These are phyloP conservation scores for Hyposoter didymator DNA, from an alignment of 2,888 invertebrate genomes.

Conservation along the genomic window DNA sequence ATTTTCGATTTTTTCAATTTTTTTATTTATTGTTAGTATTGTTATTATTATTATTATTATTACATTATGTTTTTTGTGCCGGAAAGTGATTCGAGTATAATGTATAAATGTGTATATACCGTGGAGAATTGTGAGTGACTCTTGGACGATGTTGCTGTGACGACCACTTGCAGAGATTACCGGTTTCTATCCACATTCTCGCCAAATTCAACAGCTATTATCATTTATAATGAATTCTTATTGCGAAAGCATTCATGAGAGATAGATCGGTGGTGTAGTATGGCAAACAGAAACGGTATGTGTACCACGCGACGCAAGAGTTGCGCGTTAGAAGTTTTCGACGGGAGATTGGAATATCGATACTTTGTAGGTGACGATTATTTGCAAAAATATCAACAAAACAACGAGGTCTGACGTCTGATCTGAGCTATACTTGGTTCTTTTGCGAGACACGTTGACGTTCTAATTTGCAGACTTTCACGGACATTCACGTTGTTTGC, in stretches of 20 bases:
- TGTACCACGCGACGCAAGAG: constrained; percentile 40
- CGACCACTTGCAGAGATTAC: constrained; percentile 62
- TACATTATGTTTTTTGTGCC: too few species aligned
- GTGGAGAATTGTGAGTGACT: constrained; percentile 39
- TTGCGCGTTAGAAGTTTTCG: constrained; percentile 56
- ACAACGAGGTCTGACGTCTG: too few species aligned
- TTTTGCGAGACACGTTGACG: not conserved
- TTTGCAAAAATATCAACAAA: not conserved
- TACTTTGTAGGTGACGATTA: constrained; percentile 30
- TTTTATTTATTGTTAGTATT: too few species aligned
- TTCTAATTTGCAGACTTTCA: too few species aligned
- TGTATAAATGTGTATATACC: constrained; percentile 39
- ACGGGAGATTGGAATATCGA: constrained; percentile 41
- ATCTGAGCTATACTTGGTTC: not conserved
- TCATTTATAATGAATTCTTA: constrained; percentile 71
- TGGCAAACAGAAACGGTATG: constrained; percentile 28
- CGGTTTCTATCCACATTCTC: constrained; percentile 68
- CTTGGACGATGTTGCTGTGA: constrained; percentile 46
- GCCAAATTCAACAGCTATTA: constrained; percentile 70
- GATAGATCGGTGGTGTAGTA: constrained; percentile 12
- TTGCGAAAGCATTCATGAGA: constrained; percentile 62
- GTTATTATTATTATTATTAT: too few species aligned
- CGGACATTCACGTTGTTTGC: too few species aligned
- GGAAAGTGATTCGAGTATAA: not conserved
- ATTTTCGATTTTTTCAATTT: too few species aligned